A percentile compares a stretch with the other conserved stretches of the same genome.
Evolutionary conservation across 2,113 vertebrate genomes (phyloP).

Genomic region (Cisticola juncidis): DNA sequence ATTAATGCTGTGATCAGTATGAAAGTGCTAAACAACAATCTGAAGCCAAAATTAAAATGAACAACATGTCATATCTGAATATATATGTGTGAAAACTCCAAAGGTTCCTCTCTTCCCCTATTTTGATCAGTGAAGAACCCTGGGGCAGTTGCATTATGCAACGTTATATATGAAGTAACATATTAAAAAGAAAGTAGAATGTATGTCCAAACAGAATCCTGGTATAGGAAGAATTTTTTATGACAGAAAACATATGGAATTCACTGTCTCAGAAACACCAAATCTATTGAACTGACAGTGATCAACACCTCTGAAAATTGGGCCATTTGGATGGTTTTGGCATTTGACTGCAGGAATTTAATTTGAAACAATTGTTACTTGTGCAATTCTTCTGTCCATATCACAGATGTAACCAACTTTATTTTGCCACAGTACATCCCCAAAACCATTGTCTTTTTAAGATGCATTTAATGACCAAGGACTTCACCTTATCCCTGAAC

Average conservation of each 20-base stretch:
- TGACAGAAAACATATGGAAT: background rate
- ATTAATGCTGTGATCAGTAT: background rate
- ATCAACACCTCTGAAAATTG: background rate
- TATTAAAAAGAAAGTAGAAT: background rate
- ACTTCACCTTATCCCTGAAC: background rate
- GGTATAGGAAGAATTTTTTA: background rate
- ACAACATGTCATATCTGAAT: background rate
- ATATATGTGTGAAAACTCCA: background rate
- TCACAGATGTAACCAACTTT: background rate
- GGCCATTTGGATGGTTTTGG: background rate
- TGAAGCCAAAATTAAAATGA: constrained; percentile 9
- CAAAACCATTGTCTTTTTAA: background rate
- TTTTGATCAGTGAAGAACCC: background rate
- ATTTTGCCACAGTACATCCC: background rate
- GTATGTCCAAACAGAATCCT: background rate
- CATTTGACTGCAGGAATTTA: background rate
- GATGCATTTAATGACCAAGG: background rate
- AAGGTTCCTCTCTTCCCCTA: background rate
- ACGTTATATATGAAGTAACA: background rate
- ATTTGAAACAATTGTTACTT: background rate
- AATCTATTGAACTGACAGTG: background rate
- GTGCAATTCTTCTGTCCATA: rapidly evolving
- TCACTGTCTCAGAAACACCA: background rate
- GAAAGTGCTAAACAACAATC: background rate
- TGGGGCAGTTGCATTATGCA: background rate